Conservation (phyloP, 2,888 invertebrate genomes). For the Lydus trimaculatus region DNA sequence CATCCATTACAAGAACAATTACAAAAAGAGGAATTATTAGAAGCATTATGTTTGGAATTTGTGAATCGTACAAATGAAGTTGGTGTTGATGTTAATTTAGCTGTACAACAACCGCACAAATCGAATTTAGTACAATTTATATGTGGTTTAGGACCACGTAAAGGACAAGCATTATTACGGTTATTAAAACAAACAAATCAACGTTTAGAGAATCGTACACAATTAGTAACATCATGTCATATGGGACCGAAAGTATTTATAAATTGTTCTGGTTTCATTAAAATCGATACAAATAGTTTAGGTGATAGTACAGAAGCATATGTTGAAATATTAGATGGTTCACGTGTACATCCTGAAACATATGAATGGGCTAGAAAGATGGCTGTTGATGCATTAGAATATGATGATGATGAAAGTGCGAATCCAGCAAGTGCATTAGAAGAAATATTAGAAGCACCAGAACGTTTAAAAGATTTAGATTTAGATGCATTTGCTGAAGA, state of each 20-base stretch:
- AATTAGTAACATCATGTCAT: slow-evolving; percentile 93
- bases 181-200: slow-evolving; percentile 91
- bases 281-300: slow-evolving; percentile 95
- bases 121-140: slow-evolving; percentile 94
- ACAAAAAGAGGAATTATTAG: slow-evolving; percentile 84
- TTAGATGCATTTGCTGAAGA: slow-evolving; percentile 98
- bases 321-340: slow-evolving; percentile 95
- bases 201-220: slow-evolving; percentile 91
- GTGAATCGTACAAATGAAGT: slow-evolving; percentile 98
- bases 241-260: slow-evolving; percentile 97
- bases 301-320: slow-evolving; percentile 95
- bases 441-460: slow-evolving; percentile 95
- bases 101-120: slow-evolving; percentile 88
- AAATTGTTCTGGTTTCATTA: slow-evolving; percentile 98
- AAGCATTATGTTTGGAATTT: slow-evolving; percentile 86
- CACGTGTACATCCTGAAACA: slow-evolving; percentile 98
- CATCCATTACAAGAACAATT: slow-evolving; percentile 86
- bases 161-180: slow-evolving; percentile 86
- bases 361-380: slow-evolving; percentile 99
- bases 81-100: slow-evolving; percentile 95
- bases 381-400: slow-evolving; percentile 99
- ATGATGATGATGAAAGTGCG: slow-evolving; percentile 96
- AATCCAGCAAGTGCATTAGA: slow-evolving; percentile 97
- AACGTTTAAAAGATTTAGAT: slow-evolving; percentile 93
- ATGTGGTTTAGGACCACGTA: slow-evolving; percentile 95